Percentiles rank a stretch among this genome's conserved stretches.
Conservation (phyloP, 2,113 vertebrate genomes). For the Pteropus alecto region DNA sequence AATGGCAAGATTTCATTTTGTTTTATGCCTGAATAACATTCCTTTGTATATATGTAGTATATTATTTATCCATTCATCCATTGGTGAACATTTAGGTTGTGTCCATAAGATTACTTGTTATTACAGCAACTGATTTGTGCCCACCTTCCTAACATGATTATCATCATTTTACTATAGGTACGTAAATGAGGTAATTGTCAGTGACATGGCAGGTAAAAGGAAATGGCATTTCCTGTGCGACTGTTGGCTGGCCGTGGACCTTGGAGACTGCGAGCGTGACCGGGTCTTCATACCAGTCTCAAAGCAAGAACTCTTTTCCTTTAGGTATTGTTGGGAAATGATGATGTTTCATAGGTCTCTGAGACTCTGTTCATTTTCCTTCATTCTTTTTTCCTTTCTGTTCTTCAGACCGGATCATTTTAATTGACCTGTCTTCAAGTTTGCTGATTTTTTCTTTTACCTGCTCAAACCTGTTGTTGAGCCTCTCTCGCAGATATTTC, state of each 20-base stretch:
- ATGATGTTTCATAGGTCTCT: background rate
- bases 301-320: conserved; percentile 61
- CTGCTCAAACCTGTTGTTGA: background rate
- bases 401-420: background rate
- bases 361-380: background rate
- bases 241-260: conserved; percentile 73
- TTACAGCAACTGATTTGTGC: background rate
- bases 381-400: background rate
- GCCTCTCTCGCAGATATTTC: background rate
- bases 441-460: background rate
- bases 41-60: background rate
- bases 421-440: background rate
- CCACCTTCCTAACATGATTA: background rate
- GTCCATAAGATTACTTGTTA: background rate
- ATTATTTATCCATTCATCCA: background rate
- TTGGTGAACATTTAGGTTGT: background rate
- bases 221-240: conserved; percentile 76
- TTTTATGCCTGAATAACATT: background rate
- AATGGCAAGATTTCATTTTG: background rate
- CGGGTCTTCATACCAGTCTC: conserved; percentile 64
- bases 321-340: conserved; percentile 53
- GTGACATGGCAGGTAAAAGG: conserved; percentile 48
- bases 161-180: conserved; percentile 63
- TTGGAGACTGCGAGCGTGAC: conserved; percentile 61
- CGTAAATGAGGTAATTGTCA: conserved; percentile 71